Conservation (phyloP, 2,113 vertebrate genomes). For the Rhinichthys klamathensis region DNA sequence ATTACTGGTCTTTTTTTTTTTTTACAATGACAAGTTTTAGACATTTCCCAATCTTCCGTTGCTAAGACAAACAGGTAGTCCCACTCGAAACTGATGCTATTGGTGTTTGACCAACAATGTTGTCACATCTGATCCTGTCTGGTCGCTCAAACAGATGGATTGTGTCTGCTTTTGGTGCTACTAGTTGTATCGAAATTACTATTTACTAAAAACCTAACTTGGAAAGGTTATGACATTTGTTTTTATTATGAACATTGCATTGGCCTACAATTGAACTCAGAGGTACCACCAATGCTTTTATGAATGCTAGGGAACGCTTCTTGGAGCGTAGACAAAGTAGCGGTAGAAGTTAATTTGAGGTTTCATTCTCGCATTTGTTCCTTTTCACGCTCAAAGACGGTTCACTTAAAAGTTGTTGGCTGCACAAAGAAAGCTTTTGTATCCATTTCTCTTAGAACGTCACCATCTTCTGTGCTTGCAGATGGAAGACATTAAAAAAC, state of each 20-base stretch:
- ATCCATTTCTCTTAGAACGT: not conserved
- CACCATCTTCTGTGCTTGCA: not conserved
- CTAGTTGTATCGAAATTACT: not conserved
- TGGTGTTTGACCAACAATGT: not conserved
- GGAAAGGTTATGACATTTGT: not conserved
- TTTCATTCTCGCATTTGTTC: not conserved
- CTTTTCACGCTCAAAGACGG: not conserved
- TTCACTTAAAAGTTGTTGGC: conserved; percentile 17
- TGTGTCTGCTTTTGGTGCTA: not conserved
- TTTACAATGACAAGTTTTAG: too few species aligned
- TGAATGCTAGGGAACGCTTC: not conserved
- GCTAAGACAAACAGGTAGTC: not conserved
- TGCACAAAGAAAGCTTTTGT: conserved; percentile 24
- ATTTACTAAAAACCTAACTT: not conserved
- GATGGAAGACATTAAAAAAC: not conserved
- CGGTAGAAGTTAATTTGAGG: conserved; percentile 25
- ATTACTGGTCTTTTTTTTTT: not conserved
- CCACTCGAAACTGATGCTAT: not conserved
- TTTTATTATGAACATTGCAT: not conserved
- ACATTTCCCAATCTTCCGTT: too few species aligned
- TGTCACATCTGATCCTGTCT: not conserved
- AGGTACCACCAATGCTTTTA: conserved; percentile 12
- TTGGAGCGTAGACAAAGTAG: not conserved
- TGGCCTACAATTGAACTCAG: not conserved
- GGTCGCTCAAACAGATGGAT: not conserved